Evolutionary conservation across 2,797 vertebrate species (phyloP), one percentile per base, ranked within the genome.

Genomic region (Falco concolor): DNA sequence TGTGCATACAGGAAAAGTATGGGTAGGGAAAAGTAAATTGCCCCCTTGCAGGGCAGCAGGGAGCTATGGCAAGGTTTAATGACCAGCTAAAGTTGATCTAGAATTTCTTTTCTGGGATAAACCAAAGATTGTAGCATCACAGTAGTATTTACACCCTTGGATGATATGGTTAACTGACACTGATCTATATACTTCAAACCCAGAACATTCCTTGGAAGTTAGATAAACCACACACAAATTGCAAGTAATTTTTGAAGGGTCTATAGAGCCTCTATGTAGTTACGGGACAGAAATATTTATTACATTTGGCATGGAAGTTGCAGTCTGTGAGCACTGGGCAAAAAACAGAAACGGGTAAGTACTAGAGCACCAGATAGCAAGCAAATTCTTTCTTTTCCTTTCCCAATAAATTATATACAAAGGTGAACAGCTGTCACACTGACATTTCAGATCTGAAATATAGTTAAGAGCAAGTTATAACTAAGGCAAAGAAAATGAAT

Each of bases 391-490:
- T 94, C 94, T 95, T 93, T 97, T 97, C 93, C 97, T 95, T 96
- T 87, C 96, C 95, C 95, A 97, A 95, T 98, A 98, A 98, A 98
- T 98, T 95, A 98, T 78, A 96, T 38, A 75, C 95, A 96, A 93
- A 97, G 97, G 96, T 95, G 94, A 98, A 92, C 96, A 98, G 98
- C 98, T 98, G 98, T 98, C 98, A 98, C 88, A 38, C 81, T 98
- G 98, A 98, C 98, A 98, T 97, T 96, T 97, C 96, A 97, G 97
- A 97, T 86, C 95, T 97, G 97, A 98, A 98, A 98, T 98, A 98
- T 84, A 97, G 98, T 97, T 95, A 96, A 96, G 97, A 98, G 98
- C 98, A 98, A 98, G 98, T 98, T 94, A 94, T 96, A 97, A 98
- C 98, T 91, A 97, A 98, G 97, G 97, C 97, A 97, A 92, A 95